Percentiles rank a stretch among this genome's conserved stretches.
phyloP scores from a whole-genome alignment of 2,113 vertebrate genomes.

The Anolis carolinensis region DNA sequence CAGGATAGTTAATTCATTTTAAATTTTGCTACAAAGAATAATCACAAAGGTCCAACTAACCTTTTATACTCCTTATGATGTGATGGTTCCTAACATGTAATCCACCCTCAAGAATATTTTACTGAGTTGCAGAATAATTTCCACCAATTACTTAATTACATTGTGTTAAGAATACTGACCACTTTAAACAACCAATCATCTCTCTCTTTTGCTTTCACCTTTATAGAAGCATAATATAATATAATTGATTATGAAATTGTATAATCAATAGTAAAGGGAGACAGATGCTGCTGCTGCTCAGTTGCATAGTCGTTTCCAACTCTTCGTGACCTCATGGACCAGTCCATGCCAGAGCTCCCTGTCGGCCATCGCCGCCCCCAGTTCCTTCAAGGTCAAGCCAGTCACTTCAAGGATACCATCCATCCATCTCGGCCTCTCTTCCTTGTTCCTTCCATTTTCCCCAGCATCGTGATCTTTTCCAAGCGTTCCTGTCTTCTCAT shows the following conservation, averaged over 20 bases:
- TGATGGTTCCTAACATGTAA: neutral
- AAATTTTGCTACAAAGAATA: neutral
- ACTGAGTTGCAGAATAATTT: neutral
- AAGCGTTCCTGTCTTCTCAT: no score
- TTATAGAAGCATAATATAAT: neutral
- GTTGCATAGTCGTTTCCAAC: no score
- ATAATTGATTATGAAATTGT: neutral
- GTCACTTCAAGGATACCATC: no score
- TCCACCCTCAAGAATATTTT: neutral
- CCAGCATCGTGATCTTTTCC: no score
- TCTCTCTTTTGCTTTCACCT: neutral
- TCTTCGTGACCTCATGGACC: no score
- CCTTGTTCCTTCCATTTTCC: no score
- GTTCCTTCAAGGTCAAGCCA: no score
- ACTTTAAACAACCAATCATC: neutral
- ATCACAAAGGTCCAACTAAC: neutral
- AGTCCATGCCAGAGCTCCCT: no score
- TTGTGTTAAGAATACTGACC: neutral
- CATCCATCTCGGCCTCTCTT: no score
- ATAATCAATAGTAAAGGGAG: neutral
- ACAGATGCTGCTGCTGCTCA: no score
- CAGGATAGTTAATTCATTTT: no score
- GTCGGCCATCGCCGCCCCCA: no score
- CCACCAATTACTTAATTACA: neutral
- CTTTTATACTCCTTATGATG: neutral